Evolutionary conservation across 1,140 invertebrate genomes (phyloP), one percentile per base, ranked within the genome.

Genomic region (Ceratosolen fusciceps): DNA sequence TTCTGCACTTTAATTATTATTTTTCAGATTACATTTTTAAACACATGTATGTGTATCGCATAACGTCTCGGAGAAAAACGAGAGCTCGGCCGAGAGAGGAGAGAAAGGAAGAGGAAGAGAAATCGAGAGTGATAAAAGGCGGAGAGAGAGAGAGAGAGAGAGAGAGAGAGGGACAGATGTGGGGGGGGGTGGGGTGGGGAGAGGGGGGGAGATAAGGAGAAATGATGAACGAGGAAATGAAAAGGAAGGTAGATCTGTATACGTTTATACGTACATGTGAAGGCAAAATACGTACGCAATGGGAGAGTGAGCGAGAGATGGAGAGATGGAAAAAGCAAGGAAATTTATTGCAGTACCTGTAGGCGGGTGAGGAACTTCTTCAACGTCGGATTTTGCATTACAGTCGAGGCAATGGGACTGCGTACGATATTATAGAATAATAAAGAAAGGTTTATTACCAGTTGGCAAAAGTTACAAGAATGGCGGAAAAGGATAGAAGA

Each of bases 321-420:
- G 58, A 67, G 19, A n/a, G 29, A 8, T n/a, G 39, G 68, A 49
- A 77, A 71, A 34, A 62, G 52, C 21, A 14, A 70, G 52, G 65
- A 77, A 72, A 77, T 77, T 77, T 77, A 77, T 72, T 77, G 37
- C 65, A 21, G 75, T 77, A 77, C 75, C 75, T 77, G 37, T 65
- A 60, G 76, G 34, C 37, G 52, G 21, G 12, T 68, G 29, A 77
- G 29, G n/a, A 43, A 26, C 67, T 77, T 77, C 75, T 47, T 77
- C 52, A 71, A 70, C 65, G 54, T 71, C 37, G 54, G 52, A 77
- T 72, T 77, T 77, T 77, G 67, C 54, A 77, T 71, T 77, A 71
- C 52, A 34, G 62, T 49, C 58, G 29, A 52, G 7, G 58, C 72
- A 73, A 58, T 62, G 72, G 14, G 21, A 60, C 12, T 39, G 56